Evolutionary conservation across 2,888 invertebrate species (phyloP).

Genomic region (Stegana nigrithorax): DNA sequence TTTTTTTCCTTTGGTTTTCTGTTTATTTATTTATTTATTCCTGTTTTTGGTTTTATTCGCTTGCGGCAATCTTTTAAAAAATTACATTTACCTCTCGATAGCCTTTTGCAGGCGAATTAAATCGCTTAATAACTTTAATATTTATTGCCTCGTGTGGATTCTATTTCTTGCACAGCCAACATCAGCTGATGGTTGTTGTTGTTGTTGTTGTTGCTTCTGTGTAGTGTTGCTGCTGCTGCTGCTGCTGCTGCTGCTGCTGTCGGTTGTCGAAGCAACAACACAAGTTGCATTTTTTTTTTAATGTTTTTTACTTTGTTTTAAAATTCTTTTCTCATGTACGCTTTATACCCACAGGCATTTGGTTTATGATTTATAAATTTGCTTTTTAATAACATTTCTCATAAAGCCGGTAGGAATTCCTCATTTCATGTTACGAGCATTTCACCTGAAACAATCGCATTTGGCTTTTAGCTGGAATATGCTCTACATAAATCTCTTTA

Average conservation of each 20-base stretch:
- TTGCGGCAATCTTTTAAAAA: slow-evolving; percentile 12
- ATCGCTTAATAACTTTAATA: slow-evolving; percentile 26
- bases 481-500: too few relatives aligned
- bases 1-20: background rate
- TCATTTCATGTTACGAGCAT: too few relatives aligned
- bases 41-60: background rate
- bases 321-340: background rate
- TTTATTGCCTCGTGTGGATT: slow-evolving; percentile 14
- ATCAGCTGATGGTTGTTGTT: too few relatives aligned
- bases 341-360: slow-evolving; percentile 4
- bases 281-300: background rate
- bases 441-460: too few relatives aligned
- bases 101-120: slow-evolving; percentile 15
- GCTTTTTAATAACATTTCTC: slow-evolving; percentile 21
- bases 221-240: background rate
- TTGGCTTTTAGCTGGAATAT: too few relatives aligned
- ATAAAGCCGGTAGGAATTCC: too few relatives aligned
- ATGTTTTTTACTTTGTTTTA: background rate
- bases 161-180: too few relatives aligned
- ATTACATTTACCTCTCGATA: slow-evolving; percentile 18
- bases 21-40: background rate
- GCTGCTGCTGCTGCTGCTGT: slow-evolving; percentile 8
- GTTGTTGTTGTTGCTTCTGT: too few relatives aligned
- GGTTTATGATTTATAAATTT: slow-evolving; percentile 23
- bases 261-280: background rate